Conservation (phyloP, 2,113 vertebrate genomes). For the Cyprinodon variegatus region DNA sequence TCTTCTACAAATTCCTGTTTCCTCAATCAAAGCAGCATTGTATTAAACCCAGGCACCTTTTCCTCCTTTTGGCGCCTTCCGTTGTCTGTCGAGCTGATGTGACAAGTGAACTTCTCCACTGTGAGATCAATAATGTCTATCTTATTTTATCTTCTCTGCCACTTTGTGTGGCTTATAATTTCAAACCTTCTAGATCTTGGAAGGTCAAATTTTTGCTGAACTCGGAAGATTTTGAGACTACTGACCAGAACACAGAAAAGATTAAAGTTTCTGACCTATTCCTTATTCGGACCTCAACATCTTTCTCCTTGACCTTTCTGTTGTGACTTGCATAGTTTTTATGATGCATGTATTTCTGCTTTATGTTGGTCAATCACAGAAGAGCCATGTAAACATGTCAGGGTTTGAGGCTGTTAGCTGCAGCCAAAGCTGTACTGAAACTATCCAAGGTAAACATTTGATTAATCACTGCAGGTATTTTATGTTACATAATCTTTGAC, state of each 20-base stretch:
- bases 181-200: background rate
- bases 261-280: background rate
- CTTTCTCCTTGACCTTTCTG: background rate
- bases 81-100: no score
- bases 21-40: no score
- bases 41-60: no score
- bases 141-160: no score
- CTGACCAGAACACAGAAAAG: background rate
- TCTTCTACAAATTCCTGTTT: no score
- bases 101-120: no score
- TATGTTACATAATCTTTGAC: background rate
- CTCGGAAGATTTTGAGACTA: background rate
- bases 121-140: no score
- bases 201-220: background rate
- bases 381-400: background rate
- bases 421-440: background rate
- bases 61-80: no score
- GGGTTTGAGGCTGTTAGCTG: background rate
- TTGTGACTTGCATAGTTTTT: background rate
- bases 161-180: no score
- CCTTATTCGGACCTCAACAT: background rate
- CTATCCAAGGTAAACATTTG: background rate
- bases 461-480: no score
- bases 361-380: background rate
- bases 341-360: background rate